phyloP scores from a whole-genome alignment of 2,797 vertebrate genomes.

The Hozukius guyotensis region DNA sequence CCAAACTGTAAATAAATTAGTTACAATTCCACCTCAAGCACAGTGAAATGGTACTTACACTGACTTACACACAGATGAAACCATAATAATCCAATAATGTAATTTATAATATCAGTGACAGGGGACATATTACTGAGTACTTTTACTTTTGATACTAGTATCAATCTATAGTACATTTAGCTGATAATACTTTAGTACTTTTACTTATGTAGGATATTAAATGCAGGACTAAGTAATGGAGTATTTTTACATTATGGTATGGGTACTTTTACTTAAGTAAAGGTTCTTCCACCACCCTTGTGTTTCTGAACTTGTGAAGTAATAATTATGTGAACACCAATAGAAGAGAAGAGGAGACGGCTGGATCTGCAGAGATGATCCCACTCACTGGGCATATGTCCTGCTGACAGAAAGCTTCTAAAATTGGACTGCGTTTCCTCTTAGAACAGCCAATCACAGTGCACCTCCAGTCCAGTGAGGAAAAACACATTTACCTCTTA shows the following conservation, averaged over 20 bases:
- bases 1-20: neutral
- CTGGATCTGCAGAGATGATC: slow-evolving; percentile 13
- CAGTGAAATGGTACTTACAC: neutral
- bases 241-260: neutral
- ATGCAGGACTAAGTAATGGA: neutral
- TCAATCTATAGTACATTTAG: neutral
- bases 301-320: neutral
- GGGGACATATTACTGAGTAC: neutral
- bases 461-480: slow-evolving; percentile 26
- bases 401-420: slow-evolving; percentile 59
- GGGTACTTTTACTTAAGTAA: neutral
- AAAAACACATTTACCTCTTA: slow-evolving; percentile 32
- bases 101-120: neutral
- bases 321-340: neutral
- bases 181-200: neutral
- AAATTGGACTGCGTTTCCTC: slow-evolving; percentile 52
- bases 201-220: neutral
- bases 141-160: neutral
- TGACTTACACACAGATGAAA: neutral
- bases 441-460: slow-evolving; percentile 50
- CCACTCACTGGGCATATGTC: slow-evolving; percentile 25
- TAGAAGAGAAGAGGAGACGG: neutral
- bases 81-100: neutral
- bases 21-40: neutral
- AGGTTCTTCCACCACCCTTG: neutral